Evolutionary conservation across 2,888 invertebrate genomes (phyloP).

Genomic region (Chrysina gloriosa): DNA sequence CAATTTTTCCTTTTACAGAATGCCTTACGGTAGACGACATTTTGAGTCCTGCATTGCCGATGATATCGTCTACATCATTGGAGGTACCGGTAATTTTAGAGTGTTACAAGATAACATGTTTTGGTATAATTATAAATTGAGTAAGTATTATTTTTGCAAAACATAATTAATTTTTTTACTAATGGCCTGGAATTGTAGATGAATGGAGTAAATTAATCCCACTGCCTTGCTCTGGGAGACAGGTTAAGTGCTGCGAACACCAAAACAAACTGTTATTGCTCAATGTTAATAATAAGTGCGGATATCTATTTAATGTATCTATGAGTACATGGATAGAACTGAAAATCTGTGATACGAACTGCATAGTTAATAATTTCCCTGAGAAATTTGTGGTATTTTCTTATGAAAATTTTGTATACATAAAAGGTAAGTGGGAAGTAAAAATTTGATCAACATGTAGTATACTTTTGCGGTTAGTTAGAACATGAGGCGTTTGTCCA

Average conservation of each 20-base stretch:
- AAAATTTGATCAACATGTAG: too few species aligned
- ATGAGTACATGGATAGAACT: constrained; percentile 49
- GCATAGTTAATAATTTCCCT: constrained; percentile 45
- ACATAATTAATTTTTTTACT: constrained; percentile 32
- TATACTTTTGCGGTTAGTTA: background rate
- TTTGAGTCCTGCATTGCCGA: constrained; percentile 59
- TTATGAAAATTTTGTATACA: constrained; percentile 53
- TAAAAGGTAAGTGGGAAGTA: constrained; percentile 60
- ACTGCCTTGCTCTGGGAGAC: constrained; percentile 54
- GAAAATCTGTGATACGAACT: constrained; percentile 47
- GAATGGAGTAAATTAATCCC: constrained; percentile 54
- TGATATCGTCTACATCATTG: constrained; percentile 59
- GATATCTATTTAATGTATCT: constrained; percentile 53
- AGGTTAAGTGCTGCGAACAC: constrained; percentile 57
- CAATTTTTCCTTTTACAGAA: constrained; percentile 48
- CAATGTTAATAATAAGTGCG: constrained; percentile 52
- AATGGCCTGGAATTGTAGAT: constrained; percentile 47
- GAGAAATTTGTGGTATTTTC: constrained; percentile 54
- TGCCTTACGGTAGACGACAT: constrained; percentile 59
- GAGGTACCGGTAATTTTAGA: constrained; percentile 59
- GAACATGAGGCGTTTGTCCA: background rate
- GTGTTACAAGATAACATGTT: constrained; percentile 59
- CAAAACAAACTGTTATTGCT: constrained; percentile 56
- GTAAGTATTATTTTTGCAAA: background rate
- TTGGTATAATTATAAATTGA: constrained; percentile 56